These are phyloP conservation scores for Microplitis demolitor DNA, from an alignment of 1,140 invertebrate genomes.

Conservation along the genomic window DNA sequence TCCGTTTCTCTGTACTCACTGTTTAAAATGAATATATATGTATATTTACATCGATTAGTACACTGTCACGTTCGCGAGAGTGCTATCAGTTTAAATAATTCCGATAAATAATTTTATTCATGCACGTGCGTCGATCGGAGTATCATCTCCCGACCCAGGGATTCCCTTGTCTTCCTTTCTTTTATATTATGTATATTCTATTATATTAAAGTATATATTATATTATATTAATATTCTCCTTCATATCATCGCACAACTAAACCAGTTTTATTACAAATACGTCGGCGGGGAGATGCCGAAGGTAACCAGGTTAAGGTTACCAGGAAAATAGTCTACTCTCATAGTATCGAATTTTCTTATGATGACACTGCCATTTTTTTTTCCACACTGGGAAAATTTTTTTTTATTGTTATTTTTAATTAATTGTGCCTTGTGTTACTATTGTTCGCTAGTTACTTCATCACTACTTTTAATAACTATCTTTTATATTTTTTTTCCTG, in stretches of 20 bases:
- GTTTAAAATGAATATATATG: not conserved
- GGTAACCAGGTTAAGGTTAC: constrained; percentile 25
- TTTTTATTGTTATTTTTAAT: not conserved
- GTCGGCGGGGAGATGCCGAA: not conserved
- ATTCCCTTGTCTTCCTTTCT: not conserved
- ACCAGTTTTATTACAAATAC: too few species aligned
- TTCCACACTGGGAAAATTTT: not conserved
- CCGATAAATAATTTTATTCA: not conserved
- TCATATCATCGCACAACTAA: not conserved
- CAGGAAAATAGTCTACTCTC: not conserved
- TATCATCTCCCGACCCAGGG: too few species aligned
- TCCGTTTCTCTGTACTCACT: too few species aligned
- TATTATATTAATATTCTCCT: not conserved
- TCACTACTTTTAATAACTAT: too few species aligned
- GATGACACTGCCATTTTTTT: not conserved
- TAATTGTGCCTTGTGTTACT: not conserved
- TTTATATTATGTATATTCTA: not conserved
- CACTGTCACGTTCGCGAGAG: too few species aligned
- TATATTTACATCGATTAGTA: too few species aligned
- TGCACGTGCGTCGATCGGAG: too few species aligned
- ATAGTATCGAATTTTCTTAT: constrained; percentile 2
- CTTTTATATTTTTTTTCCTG: too few species aligned
- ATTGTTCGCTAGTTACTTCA: too few species aligned
- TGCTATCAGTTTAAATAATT: not conserved
- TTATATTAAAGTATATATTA: too few species aligned